Percentiles rank a stretch among this genome's conserved stretches.
Evolutionary conservation across 1,140 invertebrate genomes (phyloP).

Genomic region (Brachionus plicatilis): DNA sequence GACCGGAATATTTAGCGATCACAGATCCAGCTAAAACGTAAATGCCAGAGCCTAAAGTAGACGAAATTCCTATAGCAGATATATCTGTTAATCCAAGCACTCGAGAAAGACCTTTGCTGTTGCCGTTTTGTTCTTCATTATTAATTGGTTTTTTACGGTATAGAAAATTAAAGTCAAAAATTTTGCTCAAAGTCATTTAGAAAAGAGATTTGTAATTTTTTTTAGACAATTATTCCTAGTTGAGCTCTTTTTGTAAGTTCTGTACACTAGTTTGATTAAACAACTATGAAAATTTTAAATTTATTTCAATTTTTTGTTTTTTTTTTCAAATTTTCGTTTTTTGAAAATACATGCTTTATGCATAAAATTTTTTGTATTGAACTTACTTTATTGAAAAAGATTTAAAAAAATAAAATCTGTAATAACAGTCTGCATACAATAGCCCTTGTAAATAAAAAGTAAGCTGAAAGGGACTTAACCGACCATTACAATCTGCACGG

Average conservation of each 20-base stretch:
- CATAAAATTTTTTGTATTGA: neutral
- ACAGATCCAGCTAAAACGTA: conserved; percentile 49
- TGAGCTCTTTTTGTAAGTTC: neutral
- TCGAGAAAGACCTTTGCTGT: neutral
- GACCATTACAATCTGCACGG: too few relatives aligned
- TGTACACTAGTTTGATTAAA: too few relatives aligned
- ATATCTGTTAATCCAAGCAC: neutral
- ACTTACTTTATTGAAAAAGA: neutral
- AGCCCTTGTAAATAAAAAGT: too few relatives aligned
- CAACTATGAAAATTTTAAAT: too few relatives aligned
- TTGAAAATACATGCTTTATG: neutral
- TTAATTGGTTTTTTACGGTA: conserved; percentile 9
- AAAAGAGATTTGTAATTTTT: neutral
- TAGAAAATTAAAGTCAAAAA: neutral
- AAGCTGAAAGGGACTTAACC: too few relatives aligned
- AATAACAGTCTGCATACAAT: too few relatives aligned
- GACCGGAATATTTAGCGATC: conserved; percentile 70
- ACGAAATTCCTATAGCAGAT: conserved; percentile 48
- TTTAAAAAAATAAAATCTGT: too few relatives aligned
- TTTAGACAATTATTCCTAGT: neutral
- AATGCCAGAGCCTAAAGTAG: conserved; percentile 67
- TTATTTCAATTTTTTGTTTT: too few relatives aligned
- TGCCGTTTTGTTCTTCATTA: neutral
- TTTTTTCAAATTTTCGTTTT: neutral
- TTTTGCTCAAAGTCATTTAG: neutral